Evolutionary conservation across 1,140 invertebrate genomes (phyloP), one percentile per base, ranked within the genome.

Genomic region (Brachionus plicatilis): DNA sequence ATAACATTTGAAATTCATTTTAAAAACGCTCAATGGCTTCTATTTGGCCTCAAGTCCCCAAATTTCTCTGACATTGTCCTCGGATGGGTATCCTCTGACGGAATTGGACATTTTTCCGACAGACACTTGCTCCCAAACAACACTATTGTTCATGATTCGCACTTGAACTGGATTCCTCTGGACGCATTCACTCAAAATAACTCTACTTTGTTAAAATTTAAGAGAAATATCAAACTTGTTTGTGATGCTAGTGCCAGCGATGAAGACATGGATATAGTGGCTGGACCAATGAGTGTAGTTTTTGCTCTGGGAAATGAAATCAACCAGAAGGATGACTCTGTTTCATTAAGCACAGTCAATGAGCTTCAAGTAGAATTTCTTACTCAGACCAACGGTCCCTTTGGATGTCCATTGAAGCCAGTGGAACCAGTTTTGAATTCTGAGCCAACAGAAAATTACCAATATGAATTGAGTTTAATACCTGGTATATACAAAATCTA

Each of bases 1-100:
- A 80, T 80, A 17, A 53, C 47, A 24, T 80, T 80, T 80, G 78
- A 80, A 60, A n/a, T 80, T 80, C 78, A 80, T 29, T 65, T n/a
- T 80, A 29, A 8, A 80, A 65, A 53, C 45, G 27, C 47, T 2
- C 29, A 24, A 45, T 82, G 79, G 79, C n/a, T 45, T 37, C 43
- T 82, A 9, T 82, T 82, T 27, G 79, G 79, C n/a, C 7, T 82
- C 2, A 27, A 14, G 20, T 20, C 20, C 0, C 2, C 17, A 2
- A 27, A 3, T 12, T 82, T 29, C 17, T 82, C 79, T 43, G 79
- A 82, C 14, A n/a, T 82, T 4, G 14, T 82, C n/a, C 29, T 82
- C 7, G 53, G 33, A 12, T 82, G 56, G 79, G 1, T 82, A 24
- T 65, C 17, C 33, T 29, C 17, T 20, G 79, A 66, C 33, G 50